Base-by-base conservation (phyloP, 2,888 invertebrate species). In the Ichneumon xanthorius region DNA sequence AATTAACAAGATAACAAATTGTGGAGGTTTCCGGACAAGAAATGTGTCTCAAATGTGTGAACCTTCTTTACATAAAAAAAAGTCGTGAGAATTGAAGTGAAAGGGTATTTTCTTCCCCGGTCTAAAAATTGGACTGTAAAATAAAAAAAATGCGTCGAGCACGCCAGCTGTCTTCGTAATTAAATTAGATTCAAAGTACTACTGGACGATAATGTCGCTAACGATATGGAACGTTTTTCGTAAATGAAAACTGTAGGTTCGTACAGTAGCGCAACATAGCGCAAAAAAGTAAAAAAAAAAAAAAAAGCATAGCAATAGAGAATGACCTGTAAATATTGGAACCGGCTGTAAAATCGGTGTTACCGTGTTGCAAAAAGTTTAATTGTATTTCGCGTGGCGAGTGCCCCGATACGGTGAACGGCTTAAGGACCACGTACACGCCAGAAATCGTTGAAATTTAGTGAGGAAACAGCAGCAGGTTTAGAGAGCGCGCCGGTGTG, bases 401-500 rank as follows among this genome's bases (percentile, higher is more conserved):
- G 68, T 48, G 53, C 33, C 53, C 33, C 61, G 55, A 76, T 61
- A 75, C 33, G 63, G 75, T 63, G 77, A 73, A 73, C 73, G 72
- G 77, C 81, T 84, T 84, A 77, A 81, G 81, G 84, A 85, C 81
- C 53, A 73, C 71, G 58, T 37, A 80, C 71, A 63, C 78, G 58
- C 55, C 53, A 75, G 73, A 85, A 81, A 78, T 81, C 81, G 84
- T 63, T 73, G 73, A 85, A 63, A 85, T 85, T 81, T 78, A 78
- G 68, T 61, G 68, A 73, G 81, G 53, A 68, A 81, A 78, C 78
- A 75, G 84, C 80, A n/a, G 22, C 55, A 77, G 63, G 58, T 22
- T 22, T 11, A 6, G 33, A 30, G 63, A 33, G 63, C n/a, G 30
- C 33, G 26, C 58, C 14, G 7, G 58, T 14, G 58, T 58, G 14